A percentile compares a stretch with the other conserved stretches of the same genome.
Conservation (phyloP, 2,888 invertebrate genomes). For the Cistogaster globosa region DNA sequence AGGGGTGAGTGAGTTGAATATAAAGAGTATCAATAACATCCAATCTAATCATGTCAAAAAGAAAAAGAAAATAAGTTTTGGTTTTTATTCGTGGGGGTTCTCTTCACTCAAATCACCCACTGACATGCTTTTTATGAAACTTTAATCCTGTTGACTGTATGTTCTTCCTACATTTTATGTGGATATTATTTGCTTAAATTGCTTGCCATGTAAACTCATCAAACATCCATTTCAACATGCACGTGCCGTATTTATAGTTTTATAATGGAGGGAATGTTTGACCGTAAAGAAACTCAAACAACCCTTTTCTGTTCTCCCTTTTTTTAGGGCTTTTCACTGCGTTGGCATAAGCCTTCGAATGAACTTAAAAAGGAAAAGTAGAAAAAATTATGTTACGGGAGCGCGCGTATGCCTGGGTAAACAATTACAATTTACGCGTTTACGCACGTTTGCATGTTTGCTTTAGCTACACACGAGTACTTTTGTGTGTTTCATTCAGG, state of each 20-base stretch:
- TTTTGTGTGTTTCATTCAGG: slow-evolving; percentile 11
- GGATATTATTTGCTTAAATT: slow-evolving; percentile 30
- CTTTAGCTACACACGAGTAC: not conserved
- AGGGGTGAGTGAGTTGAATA: not conserved
- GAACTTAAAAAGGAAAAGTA: not conserved
- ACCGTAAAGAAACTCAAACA: slow-evolving; percentile 57
- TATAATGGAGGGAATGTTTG: slow-evolving; percentile 53
- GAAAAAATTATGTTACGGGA: not conserved
- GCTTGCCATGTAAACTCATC: slow-evolving; percentile 45
- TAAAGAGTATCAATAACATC: slow-evolving; percentile 41
- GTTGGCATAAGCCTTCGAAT: slow-evolving; percentile 28
- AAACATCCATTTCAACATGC: slow-evolving; percentile 45
- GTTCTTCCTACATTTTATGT: not conserved
- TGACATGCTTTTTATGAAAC: too few relatives aligned
- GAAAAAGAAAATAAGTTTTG: not conserved
- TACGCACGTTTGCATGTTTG: slow-evolving; percentile 53
- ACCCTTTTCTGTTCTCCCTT: slow-evolving; percentile 23
- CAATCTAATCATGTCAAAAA: slow-evolving; percentile 6
- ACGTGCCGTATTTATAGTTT: slow-evolving; percentile 56
- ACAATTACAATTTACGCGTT: slow-evolving; percentile 47
- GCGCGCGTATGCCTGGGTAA: slow-evolving; percentile 11
- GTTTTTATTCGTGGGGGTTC: not conserved
- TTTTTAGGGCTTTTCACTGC: not conserved
- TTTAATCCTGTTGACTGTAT: slow-evolving; percentile 27
- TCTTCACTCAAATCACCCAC: too few relatives aligned